These are phyloP conservation scores for Heliothis virescens DNA, from an alignment of 1,140 invertebrate species.

Conservation along the genomic window DNA sequence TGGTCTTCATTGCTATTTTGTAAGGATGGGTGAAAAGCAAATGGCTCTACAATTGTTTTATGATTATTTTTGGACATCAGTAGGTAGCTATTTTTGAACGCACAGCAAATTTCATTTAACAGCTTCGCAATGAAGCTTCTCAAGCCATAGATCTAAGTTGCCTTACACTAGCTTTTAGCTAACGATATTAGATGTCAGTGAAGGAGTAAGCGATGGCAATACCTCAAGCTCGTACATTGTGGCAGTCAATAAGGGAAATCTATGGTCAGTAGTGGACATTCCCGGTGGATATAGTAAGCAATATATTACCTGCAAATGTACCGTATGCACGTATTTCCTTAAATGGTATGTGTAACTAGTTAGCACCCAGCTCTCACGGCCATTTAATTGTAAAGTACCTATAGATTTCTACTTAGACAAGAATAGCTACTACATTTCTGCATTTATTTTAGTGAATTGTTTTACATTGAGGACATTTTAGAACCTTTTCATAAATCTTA, in stretches of 20 bases:
- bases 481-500: too few relatives aligned
- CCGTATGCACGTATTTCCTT: conserved; percentile 12
- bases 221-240: conserved; percentile 6
- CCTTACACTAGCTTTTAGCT: neutral
- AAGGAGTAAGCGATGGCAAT: neutral
- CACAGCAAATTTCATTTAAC: neutral
- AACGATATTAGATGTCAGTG: conserved; percentile 22
- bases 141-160: neutral
- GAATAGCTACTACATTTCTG: neutral
- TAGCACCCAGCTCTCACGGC: too few relatives aligned
- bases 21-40: too few relatives aligned
- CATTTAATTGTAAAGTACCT: too few relatives aligned
- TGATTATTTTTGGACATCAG: too few relatives aligned
- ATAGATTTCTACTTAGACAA: neutral
- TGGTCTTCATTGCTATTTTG: too few relatives aligned
- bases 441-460: too few relatives aligned
- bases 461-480: too few relatives aligned
- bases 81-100: too few relatives aligned
- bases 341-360: neutral
- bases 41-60: too few relatives aligned
- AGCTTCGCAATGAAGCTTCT: neutral
- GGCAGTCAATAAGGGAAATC: conserved; percentile 9
- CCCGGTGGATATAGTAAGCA: conserved; percentile 7
- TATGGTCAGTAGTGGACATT: conserved; percentile 19
- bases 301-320: conserved; percentile 26